A percentile compares a stretch with the other conserved stretches of the same genome.
Conservation (phyloP, 2,888 invertebrate genomes). For the Abrostola tripartita region DNA sequence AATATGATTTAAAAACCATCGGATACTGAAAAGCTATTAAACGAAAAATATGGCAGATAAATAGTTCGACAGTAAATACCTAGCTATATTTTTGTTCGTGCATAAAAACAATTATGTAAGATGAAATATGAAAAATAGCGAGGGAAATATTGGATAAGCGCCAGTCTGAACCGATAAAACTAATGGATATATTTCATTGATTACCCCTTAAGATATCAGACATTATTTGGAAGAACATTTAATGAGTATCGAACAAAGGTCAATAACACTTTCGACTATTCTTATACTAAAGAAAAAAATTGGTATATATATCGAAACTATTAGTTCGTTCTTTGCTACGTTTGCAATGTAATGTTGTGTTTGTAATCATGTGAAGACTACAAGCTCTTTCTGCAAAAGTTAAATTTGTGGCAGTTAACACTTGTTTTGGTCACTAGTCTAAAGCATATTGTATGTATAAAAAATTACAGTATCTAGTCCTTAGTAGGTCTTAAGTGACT, state of each 20-base stretch:
- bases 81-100: neutral
- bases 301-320: too few relatives aligned
- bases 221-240: neutral
- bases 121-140: neutral
- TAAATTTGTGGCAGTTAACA: too few relatives aligned
- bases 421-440: too few relatives aligned
- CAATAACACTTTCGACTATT: neutral
- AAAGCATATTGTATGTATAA: too few relatives aligned
- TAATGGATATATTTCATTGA: slow-evolving; percentile 2
- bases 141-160: slow-evolving; percentile 2
- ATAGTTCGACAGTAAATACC: neutral
- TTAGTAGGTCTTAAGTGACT: too few relatives aligned
- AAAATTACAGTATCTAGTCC: too few relatives aligned
- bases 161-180: neutral
- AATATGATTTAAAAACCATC: neutral
- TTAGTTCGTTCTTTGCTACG: too few relatives aligned
- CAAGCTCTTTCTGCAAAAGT: too few relatives aligned
- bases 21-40: neutral
- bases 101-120: neutral
- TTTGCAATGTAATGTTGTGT: too few relatives aligned
- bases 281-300: too few relatives aligned
- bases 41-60: neutral
- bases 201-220: neutral
- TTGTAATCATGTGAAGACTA: too few relatives aligned
- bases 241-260: neutral